Evolutionary conservation across 2,797 vertebrate genomes (phyloP), one percentile per base, ranked within the genome.

Genomic region (Poeciliopsis turneri): DNA sequence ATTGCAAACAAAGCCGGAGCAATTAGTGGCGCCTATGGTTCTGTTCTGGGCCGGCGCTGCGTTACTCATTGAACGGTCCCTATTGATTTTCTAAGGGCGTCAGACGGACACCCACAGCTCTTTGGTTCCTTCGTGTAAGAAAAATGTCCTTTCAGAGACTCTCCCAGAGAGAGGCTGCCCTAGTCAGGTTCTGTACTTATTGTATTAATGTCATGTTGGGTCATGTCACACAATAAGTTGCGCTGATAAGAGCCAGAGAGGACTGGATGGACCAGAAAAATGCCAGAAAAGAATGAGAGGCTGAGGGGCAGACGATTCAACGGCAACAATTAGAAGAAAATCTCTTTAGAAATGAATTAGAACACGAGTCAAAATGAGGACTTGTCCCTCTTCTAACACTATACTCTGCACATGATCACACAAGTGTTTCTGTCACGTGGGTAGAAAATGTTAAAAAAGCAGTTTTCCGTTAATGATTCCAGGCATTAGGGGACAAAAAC

Each of bases 1-100:
- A 90, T 91, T 90, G 87, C 84, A 89, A 91, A 93, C 91, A 92
- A 91, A 92, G 91, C 76, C 49, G 28, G 71, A 86, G 87, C 87
- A 92, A 92, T 94, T 92, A 93, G 87, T 74, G 75, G 86, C 75
- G 53, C 71, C 84, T 59, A 47, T 77, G 86, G 74, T 66, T 79
- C 76, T 73, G 81, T 72, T 81, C 84, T 86, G 86, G 86, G 77
- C 69, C 33, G 61, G 41, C 28, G 64, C 80, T n/a, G 64, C 77
- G 88, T 84, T 88, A 75, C 80, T 87, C 79, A 88, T 85, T 90
- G 87, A 92, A 87, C 81, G 70, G 73, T 0, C 61, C 59, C 79
- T 49, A 88, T 91, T 90, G 88, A 90, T 86, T 90, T 81, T 82
- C 81, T 43, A 23, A 47, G 39, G 81, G 72, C 76, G 80, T 92